Base-by-base conservation (phyloP, 2,113 vertebrate genomes). In the Chaenogobius annularis region DNA sequence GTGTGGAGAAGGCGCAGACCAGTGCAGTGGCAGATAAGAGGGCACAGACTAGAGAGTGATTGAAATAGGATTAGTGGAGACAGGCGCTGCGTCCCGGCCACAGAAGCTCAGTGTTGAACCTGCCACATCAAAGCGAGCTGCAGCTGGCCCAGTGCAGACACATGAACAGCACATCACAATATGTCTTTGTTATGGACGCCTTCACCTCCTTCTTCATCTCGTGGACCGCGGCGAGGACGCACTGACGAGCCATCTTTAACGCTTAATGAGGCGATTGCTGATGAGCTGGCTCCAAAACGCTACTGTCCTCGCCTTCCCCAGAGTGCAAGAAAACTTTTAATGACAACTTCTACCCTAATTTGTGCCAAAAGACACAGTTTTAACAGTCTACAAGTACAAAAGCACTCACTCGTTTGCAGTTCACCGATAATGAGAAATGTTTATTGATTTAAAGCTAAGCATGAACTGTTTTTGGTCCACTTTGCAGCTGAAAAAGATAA, bases 31-130 rank as follows among this genome's bases (percentile, higher is more conserved):
- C 83, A 91, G 89, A 91, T 91, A 89, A 91, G 89, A 89, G 89
- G 77, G 82, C 69, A 81, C 70, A 26, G 23, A 13, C 44, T 12
- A 58, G 68, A 88, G 88, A 91, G 90, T 91, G 91, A 92, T 90
- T 91, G 91, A 90, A 92, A 90, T 88, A 75, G 88, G 90, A 92
- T 91, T 92, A 92, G 87, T 82, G 84, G 78, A 89, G 90, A 90
- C 89, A 86, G 86, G 84, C 87, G 74, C 83, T 83, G 86, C 83
- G 86, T 87, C 83, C 81, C 66, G 77, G 83, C 89, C 73, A 68
- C 86, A 81, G 83, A 85, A 84, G 87, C 87, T 62, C 84, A 74
- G 85, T 80, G 87, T 89, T 89, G 86, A 89, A 88, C 85, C 90
- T 86, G 90, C 87, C 88, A 90, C 90, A 90, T 90, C 88, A 91